Percentiles rank a stretch among this genome's conserved stretches.
These are phyloP conservation scores for Campylorhamphus procurvoides DNA, from an alignment of 2,113 vertebrate genomes.

Conservation along the genomic window DNA sequence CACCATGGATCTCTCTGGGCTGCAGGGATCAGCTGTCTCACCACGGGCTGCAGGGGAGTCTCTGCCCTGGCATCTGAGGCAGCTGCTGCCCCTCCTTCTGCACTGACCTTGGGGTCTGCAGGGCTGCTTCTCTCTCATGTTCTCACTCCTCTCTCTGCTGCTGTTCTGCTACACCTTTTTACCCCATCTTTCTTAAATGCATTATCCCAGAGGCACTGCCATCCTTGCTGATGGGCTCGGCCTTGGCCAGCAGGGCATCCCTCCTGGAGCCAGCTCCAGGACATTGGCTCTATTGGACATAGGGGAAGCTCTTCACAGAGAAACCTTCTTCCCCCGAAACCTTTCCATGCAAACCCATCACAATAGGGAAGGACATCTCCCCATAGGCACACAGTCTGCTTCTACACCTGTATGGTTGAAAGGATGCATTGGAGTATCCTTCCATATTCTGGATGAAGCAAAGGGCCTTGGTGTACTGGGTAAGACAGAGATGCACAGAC, in stretches of 20 bases:
- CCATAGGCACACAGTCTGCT: not conserved
- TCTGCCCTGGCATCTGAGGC: not conserved
- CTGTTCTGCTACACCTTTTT: not conserved
- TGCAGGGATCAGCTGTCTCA: not conserved
- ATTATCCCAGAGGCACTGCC: not conserved
- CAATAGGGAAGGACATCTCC: not conserved
- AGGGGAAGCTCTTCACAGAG: not conserved
- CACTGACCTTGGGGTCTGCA: not conserved
- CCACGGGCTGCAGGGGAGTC: not conserved
- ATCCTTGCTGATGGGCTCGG: not conserved
- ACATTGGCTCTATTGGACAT: accelerated
- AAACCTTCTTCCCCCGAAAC: not conserved
- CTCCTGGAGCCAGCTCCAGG: not conserved
- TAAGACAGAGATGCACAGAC: not conserved
- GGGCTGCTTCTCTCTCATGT: not conserved
- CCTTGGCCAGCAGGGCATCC: not conserved
- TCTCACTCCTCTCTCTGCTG: not conserved
- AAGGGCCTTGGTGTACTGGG: not conserved
- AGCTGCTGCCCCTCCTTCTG: not conserved
- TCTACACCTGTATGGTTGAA: not conserved
- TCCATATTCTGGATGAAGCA: not conserved
- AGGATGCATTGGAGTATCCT: not conserved
- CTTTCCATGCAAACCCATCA: not conserved
- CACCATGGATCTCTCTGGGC: not conserved
- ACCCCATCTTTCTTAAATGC: not conserved